Evolutionary conservation across 1,140 invertebrate genomes (phyloP).

Genomic region (Aphaenogaster rudis): DNA sequence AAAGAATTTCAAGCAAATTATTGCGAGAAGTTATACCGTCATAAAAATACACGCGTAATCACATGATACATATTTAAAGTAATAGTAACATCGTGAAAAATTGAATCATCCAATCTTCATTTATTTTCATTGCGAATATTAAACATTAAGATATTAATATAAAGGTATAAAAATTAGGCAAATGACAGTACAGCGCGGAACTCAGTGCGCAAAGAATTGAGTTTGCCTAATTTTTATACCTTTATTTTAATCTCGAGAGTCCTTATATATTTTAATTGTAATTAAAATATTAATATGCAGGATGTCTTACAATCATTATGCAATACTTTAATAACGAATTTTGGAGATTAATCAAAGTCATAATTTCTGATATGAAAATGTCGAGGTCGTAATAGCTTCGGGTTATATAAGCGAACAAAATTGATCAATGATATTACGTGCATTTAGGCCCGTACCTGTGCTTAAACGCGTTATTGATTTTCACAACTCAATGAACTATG

Average conservation of each 20-base stretch:
- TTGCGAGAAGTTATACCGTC: background rate
- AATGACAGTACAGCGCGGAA: too few species aligned
- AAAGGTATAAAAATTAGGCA: too few species aligned
- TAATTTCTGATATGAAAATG: background rate
- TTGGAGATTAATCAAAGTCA: slow-evolving; percentile 1
- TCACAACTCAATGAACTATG: background rate
- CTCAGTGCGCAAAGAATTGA: too few species aligned
- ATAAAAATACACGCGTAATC: background rate
- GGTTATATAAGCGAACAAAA: background rate
- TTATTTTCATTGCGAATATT: background rate
- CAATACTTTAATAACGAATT: background rate
- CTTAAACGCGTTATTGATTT: slow-evolving; percentile 20
- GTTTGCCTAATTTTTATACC: too few species aligned
- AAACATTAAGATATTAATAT: background rate
- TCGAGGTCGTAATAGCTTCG: background rate
- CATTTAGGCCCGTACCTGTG: background rate
- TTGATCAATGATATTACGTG: slow-evolving; percentile 14
- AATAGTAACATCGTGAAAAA: background rate
- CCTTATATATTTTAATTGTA: too few species aligned
- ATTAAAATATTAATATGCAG: background rate
- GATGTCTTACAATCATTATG: background rate
- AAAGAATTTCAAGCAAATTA: background rate
- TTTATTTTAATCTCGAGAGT: too few species aligned
- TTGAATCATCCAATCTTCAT: background rate
- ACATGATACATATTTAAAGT: background rate